phyloP scores from a whole-genome alignment of 2,797 vertebrate genomes.

The Bradypus variegatus region DNA sequence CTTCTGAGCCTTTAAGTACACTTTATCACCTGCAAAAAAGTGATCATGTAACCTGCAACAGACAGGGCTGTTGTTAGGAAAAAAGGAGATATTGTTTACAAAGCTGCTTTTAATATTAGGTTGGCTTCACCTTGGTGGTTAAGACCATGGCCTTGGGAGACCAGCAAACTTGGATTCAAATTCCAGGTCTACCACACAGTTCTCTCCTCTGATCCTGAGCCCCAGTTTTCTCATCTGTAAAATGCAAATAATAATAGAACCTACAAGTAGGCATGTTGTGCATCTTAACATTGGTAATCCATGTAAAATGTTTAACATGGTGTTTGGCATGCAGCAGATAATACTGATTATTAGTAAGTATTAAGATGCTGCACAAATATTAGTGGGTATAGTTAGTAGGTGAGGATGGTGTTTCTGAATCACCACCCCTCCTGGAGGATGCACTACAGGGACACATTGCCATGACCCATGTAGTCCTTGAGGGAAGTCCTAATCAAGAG shows the following conservation, averaged over 20 bases:
- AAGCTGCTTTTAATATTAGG: background rate
- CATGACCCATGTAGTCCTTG: background rate
- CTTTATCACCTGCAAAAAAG: background rate
- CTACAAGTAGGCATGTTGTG: background rate
- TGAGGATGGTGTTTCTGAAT: background rate
- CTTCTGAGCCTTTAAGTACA: background rate
- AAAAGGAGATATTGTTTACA: background rate
- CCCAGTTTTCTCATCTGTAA: background rate
- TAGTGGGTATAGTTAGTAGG: background rate
- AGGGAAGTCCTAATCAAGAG: background rate
- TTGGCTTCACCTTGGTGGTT: background rate
- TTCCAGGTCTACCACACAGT: background rate
- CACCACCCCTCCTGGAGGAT: background rate
- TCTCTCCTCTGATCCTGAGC: background rate
- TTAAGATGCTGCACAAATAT: background rate
- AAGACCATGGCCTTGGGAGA: background rate
- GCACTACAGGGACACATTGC: background rate
- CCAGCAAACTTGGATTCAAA: background rate
- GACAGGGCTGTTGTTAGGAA: background rate
- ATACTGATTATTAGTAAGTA: background rate
- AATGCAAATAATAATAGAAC: background rate
- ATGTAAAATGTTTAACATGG: background rate
- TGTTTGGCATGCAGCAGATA: too few species aligned
- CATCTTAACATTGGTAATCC: background rate
- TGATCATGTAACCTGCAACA: background rate